A percentile compares a stretch with the other conserved stretches of the same genome.
phyloP scores from a whole-genome alignment of 2,888 invertebrate genomes.

The Drosophila mettleri region DNA sequence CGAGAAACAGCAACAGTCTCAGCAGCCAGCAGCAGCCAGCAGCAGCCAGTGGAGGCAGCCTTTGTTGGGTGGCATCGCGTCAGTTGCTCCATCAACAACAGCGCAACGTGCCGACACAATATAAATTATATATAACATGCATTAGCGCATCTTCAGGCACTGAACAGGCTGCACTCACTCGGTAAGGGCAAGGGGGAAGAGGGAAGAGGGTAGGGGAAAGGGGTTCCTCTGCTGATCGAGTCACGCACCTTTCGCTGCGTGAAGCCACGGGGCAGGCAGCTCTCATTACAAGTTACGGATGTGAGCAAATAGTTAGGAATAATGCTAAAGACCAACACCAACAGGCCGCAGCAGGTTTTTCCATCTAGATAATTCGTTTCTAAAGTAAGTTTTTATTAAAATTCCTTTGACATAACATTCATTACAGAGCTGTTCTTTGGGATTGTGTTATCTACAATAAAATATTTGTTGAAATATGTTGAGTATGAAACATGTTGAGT shows the following conservation, averaged over 20 bases:
- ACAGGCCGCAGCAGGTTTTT: not conserved
- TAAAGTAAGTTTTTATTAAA: not conserved
- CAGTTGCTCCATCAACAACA: conserved; percentile 77
- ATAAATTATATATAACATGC: conserved; percentile 76
- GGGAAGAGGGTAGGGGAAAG: not conserved
- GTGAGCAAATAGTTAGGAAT: conserved; percentile 3
- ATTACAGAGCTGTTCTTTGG: not conserved
- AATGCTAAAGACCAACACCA: not conserved
- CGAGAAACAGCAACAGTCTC: conserved; percentile 3
- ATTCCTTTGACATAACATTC: not conserved
- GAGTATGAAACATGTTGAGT: not conserved
- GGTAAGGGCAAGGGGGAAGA: too few relatives aligned
- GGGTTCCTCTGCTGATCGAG: conserved; percentile 38
- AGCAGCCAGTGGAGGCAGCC: conserved; percentile 14
- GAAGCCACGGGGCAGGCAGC: conserved; percentile 11
- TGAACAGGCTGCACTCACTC: conserved; percentile 6
- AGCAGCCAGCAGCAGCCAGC: conserved; percentile 10
- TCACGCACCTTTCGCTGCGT: conserved; percentile 57
- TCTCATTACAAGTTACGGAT: conserved; percentile 10
- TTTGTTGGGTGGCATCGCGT: conserved; percentile 76
- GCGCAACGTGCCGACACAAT: conserved; percentile 79
- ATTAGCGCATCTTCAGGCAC: conserved; percentile 44
- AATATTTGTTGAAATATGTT: not conserved
- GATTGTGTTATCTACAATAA: not conserved
- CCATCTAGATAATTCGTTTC: not conserved